phyloP scores from a whole-genome alignment of 2,888 invertebrate genomes.

The Microdon myrmicae region DNA sequence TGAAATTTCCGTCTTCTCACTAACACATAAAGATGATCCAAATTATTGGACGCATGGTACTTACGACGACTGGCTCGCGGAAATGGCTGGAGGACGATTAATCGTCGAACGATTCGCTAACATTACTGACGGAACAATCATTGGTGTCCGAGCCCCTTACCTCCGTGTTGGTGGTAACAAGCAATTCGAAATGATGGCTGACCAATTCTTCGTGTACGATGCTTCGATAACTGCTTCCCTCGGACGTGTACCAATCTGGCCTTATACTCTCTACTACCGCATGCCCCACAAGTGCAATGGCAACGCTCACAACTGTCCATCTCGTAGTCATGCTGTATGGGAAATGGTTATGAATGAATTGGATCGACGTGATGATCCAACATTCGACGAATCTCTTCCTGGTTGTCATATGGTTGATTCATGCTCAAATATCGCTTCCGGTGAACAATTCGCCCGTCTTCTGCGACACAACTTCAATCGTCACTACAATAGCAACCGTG shows the following conservation, averaged over 20 bases:
- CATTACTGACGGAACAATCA: constrained; percentile 90
- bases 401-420: constrained; percentile 96
- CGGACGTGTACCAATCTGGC: constrained; percentile 93
- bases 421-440: constrained; percentile 90
- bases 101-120: constrained; percentile 91
- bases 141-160: constrained; percentile 89
- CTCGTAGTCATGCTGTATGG: constrained; percentile 91
- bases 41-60: constrained; percentile 88
- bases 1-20: constrained; percentile 90
- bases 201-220: constrained; percentile 94
- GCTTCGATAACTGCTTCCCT: constrained; percentile 92
- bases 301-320: constrained; percentile 93
- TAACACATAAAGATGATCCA: constrained; percentile 92
- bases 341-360: constrained; percentile 97
- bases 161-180: constrained; percentile 91
- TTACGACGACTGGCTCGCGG: constrained; percentile 93
- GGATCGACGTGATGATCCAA: constrained; percentile 92
- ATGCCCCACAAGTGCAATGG: constrained; percentile 97
- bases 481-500: constrained; percentile 91
- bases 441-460: constrained; percentile 89
- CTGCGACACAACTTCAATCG: constrained; percentile 94
- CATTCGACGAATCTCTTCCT: constrained; percentile 91
- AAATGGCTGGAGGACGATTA: constrained; percentile 91
- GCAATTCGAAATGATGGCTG: constrained; percentile 97
- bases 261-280: constrained; percentile 95